Base-by-base conservation (phyloP, 2,797 vertebrate genomes). In the Gadopsis marmoratus region DNA sequence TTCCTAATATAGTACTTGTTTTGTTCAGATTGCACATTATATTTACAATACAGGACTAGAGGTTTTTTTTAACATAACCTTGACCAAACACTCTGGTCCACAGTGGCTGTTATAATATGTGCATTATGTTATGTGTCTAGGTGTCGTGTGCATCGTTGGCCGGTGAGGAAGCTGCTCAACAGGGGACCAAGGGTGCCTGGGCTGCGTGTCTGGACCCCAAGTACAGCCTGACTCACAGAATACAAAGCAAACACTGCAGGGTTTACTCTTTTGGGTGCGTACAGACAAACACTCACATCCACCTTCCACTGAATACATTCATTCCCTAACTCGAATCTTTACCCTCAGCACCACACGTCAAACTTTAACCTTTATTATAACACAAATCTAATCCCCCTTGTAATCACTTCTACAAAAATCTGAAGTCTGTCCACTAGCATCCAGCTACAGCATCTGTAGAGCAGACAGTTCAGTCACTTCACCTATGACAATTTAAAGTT, bases 211-310 rank as follows among this genome's bases (percentile, higher is more conserved):
- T 99, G 83, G 97, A 99, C 35, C 94, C 95, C 71, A 92, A 91
- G 70, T 99, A 97, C 92, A 96, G 94, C 90, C 95, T 99, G 87
- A 78, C 83, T 69, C 96, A 94, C 88, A 95, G 94, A 62, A 96
- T 99, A 74, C 91, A 90, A 60, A 94, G 56, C 79, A 97, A 96
- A 91, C 95, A 92, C 68, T 99, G 98, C 78, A 94, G 97, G 14
- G 93, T 99, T 56, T 99, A 99, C 89, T 99, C 98, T 23, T 95
- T 99, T 35, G 97, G 97, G 98, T 99, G 92, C 88, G 97, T 84
- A 76, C 3, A 58, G 4, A 70, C n/a, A 73, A 23, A 80, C 16
- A 12, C 53, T 39, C 50, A 39, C 0, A 23, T 23, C 31, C 13
- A 5, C 33, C 39, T 51, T 45, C n/a, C 33, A 55, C 19, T 12